Evolutionary conservation across 1,140 invertebrate genomes (phyloP).

Genomic region (Popillia japonica): DNA sequence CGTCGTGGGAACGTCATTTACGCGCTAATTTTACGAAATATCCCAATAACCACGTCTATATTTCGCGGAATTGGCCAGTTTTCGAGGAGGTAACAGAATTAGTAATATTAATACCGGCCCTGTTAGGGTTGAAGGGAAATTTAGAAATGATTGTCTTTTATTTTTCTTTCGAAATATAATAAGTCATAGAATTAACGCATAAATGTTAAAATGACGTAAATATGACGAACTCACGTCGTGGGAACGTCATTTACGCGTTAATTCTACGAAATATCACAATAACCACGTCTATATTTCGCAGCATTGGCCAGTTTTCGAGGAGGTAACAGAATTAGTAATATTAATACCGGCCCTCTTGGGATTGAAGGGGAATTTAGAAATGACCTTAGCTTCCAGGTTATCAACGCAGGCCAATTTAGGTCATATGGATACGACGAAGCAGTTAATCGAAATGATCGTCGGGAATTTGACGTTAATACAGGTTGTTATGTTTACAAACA

Average conservation of each 20-base stretch:
- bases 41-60: no score
- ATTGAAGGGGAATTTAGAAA: slow-evolving; percentile 96
- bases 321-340: slow-evolving; percentile 91
- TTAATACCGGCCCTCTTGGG: slow-evolving; percentile 94
- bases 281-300: slow-evolving; percentile 61
- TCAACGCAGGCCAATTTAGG: slow-evolving; percentile 90
- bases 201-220: no score
- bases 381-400: slow-evolving; percentile 93
- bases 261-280: no score
- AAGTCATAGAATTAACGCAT: no score
- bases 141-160: slow-evolving; percentile 99
- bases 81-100: slow-evolving; percentile 87
- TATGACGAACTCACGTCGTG: no score
- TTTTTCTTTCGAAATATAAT: no score
- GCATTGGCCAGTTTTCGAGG: slow-evolving; percentile 87
- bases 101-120: slow-evolving; percentile 91
- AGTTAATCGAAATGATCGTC: slow-evolving; percentile 77
- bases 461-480: slow-evolving; percentile 91
- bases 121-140: slow-evolving; percentile 96
- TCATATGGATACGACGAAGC: slow-evolving; percentile 73
- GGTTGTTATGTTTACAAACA: no score
- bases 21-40: no score
- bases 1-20: no score
- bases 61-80: slow-evolving; percentile 82
- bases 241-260: no score